Evolutionary conservation across 2,113 vertebrate genomes (phyloP), one percentile per base, ranked within the genome.

Genomic region (Apodemus sylvaticus): DNA sequence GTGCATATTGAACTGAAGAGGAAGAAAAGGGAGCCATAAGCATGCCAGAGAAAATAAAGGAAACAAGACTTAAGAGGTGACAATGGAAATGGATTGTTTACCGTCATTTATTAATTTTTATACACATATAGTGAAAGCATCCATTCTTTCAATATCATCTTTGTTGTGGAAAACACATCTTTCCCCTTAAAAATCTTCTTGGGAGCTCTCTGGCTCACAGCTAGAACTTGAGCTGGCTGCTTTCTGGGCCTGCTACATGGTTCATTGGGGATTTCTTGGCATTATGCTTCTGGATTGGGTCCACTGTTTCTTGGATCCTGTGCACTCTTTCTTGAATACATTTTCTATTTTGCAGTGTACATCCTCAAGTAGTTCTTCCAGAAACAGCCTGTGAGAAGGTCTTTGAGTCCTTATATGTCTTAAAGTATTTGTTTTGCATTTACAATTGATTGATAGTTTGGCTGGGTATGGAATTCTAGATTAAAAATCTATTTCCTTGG

Each of bases 401-500:
- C 71, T 82, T 62, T 62, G 64, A 78, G 60, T 45, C 48, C 53
- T 90, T 89, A 34, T 66, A 16, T 77, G n/a, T 91, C 93, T 83
- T 26, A 91, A 89, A 64, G n/a, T 68, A 78, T 86, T 78, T 39
- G 51, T 66, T 93, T 94, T 68, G 29, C 66, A 31, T 34, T 19
- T 58, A 14, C 0, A n/a, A 1, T 64, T 64, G 48, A 85, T 36
- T 55, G 94, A 89, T 81, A 96, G 71, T 96, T 96, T 95, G 94
- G 86, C 90, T 96, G 70, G 92, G 94, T 96, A 96, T 97, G 88
- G 90, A 96, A 97, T 76, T 94, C 64, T 4, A 77, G 58, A 36
- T 92, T 92, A 77, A 88, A 95, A 91, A 90, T 74, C n/a, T 14
- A 1, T 48, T 93, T 96, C 51, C 64, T 90, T 24, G 34, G 71